A percentile compares a stretch with the other conserved stretches of the same genome.
These are phyloP conservation scores for Esperia sulphurella DNA, from an alignment of 2,888 invertebrate species.

Conservation along the genomic window DNA sequence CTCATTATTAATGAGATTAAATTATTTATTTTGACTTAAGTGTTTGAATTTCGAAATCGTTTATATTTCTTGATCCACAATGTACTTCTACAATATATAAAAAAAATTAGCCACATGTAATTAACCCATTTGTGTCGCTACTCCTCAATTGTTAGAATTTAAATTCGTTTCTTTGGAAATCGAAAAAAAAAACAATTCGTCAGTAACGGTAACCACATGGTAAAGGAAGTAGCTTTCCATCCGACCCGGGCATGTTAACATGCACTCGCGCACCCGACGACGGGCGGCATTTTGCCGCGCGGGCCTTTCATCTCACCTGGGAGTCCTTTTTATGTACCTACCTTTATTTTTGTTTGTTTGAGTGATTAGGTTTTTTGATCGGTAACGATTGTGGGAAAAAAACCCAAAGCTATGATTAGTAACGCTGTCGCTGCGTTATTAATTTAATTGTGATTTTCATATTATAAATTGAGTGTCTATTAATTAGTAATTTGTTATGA, in stretches of 20 bases:
- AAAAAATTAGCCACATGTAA: too few relatives aligned
- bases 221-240: constrained; percentile 60
- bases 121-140: too few relatives aligned
- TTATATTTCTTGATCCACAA: too few relatives aligned
- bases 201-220: constrained; percentile 21
- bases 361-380: constrained; percentile 55
- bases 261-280: constrained; percentile 36
- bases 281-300: constrained; percentile 22
- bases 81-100: too few relatives aligned
- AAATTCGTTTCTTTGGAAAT: neutral
- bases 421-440: constrained; percentile 47
- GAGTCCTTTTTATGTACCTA: constrained; percentile 52
- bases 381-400: constrained; percentile 66
- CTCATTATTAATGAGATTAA: too few relatives aligned
- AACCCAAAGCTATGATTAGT: constrained; percentile 51
- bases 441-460: constrained; percentile 52
- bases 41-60: too few relatives aligned
- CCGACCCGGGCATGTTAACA: constrained; percentile 49
- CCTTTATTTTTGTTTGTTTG: constrained; percentile 50
- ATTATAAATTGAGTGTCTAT: constrained; percentile 31
- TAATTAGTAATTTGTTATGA: neutral
- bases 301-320: constrained; percentile 67
- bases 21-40: too few relatives aligned
- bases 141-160: too few relatives aligned
- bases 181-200: constrained; percentile 8